Conservation (phyloP, 2,888 invertebrate genomes). For the Hydropsyche betteni region DNA sequence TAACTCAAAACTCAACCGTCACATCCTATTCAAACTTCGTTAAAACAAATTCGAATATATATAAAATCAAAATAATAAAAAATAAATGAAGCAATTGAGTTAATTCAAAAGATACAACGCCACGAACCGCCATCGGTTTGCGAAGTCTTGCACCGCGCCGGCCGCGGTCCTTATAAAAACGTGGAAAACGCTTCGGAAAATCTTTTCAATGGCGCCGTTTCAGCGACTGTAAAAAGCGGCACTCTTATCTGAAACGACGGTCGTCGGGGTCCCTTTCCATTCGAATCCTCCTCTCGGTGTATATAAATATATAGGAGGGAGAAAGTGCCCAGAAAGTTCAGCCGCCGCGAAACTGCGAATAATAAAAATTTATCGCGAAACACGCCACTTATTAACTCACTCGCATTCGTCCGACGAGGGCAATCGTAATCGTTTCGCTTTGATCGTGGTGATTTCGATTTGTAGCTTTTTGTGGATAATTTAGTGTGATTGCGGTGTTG, state of each 20-base stretch:
- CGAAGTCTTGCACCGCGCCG: neutral
- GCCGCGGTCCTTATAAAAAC: conserved; percentile 27
- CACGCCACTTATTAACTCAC: neutral
- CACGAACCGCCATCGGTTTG: neutral
- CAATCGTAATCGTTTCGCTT: too few relatives aligned
- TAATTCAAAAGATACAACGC: neutral
- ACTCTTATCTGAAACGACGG: conserved; percentile 36
- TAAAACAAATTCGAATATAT: too few relatives aligned
- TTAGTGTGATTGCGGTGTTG: too few relatives aligned
- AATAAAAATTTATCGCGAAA: conserved; percentile 32
- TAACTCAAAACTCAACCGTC: too few relatives aligned
- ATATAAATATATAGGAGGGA: neutral
- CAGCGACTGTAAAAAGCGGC: conserved; percentile 39
- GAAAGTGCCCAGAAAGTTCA: neutral
- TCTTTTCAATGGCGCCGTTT: conserved; percentile 41
- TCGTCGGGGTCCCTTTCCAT: conserved; percentile 18
- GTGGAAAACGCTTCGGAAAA: conserved; percentile 35
- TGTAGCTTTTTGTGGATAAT: too few relatives aligned
- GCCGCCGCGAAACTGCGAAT: conserved; percentile 12
- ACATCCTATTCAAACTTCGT: too few relatives aligned
- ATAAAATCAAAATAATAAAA: too few relatives aligned
- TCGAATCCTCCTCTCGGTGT: neutral
- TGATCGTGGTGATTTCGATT: too few relatives aligned
- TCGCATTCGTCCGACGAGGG: too few relatives aligned
- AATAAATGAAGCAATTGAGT: neutral